These are phyloP conservation scores for Capreolus pygargus DNA, from an alignment of 2,113 vertebrate genomes.

Conservation along the genomic window DNA sequence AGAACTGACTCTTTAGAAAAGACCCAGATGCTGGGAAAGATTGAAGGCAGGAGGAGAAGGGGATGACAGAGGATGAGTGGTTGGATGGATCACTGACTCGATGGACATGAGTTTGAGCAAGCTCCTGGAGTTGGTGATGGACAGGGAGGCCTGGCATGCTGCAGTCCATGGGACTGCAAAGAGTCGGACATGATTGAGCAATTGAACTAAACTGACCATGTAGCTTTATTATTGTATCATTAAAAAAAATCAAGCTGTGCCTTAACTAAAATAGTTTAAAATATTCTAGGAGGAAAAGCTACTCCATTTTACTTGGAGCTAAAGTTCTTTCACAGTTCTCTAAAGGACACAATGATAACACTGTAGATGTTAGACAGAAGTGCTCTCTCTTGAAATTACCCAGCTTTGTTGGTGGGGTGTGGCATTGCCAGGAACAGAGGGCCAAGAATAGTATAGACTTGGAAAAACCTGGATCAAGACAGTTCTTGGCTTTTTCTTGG, in stretches of 20 bases:
- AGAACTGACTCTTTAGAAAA: neutral
- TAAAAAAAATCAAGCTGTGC: neutral
- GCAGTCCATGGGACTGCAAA: neutral
- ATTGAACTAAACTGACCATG: neutral
- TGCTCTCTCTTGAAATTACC: neutral
- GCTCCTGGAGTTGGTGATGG: neutral
- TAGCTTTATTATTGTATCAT: neutral
- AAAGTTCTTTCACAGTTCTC: neutral
- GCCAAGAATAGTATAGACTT: neutral
- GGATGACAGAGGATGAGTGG: neutral
- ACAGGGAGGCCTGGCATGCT: neutral
- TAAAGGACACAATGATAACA: neutral
- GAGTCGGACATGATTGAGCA: neutral
- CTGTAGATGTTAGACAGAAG: neutral
- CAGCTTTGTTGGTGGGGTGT: neutral
- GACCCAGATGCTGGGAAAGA: neutral
- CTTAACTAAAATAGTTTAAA: neutral
- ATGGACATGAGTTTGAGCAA: neutral
- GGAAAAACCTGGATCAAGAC: neutral
- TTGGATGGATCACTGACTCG: neutral
- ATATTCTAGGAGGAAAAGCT: neutral
- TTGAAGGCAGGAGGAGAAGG: neutral
- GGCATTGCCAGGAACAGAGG: neutral
- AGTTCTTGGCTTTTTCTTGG: neutral
- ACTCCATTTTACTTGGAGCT: neutral